Percentiles rank a stretch among this genome's conserved stretches.
phyloP scores from a whole-genome alignment of 2,888 invertebrate species.

The Frankliniella fusca region DNA sequence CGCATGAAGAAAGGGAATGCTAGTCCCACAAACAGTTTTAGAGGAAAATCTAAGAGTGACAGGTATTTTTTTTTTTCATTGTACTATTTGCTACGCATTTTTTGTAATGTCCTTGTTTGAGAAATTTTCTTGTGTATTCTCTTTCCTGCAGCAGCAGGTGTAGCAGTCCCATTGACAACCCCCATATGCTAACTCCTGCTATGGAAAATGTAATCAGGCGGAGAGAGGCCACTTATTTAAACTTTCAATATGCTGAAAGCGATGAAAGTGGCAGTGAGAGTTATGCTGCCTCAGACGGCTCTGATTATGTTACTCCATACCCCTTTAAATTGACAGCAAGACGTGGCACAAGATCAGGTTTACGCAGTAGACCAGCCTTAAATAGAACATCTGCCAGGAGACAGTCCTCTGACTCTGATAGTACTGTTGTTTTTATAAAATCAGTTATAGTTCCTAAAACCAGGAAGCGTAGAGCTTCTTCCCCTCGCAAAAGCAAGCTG shows the following conservation, averaged over 20 bases:
- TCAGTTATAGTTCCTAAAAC: background rate
- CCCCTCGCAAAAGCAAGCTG: background rate
- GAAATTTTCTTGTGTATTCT: background rate
- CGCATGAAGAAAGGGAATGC: constrained; percentile 30
- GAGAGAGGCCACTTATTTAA: constrained; percentile 38
- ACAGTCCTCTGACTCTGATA: background rate
- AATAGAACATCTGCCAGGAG: background rate
- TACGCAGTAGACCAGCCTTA: background rate
- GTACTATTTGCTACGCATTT: background rate
- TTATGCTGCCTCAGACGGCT: background rate
- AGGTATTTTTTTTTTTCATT: constrained; percentile 33
- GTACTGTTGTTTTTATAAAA: background rate
- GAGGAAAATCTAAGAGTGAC: constrained; percentile 34
- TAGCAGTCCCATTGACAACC: constrained; percentile 33
- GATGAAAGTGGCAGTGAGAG: background rate
- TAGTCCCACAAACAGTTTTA: background rate
- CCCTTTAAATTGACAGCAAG: background rate
- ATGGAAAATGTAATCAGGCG: constrained; percentile 35
- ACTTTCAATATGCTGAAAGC: background rate
- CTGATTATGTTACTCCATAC: background rate
- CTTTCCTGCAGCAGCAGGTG: constrained; percentile 32
- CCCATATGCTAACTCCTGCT: constrained; percentile 33
- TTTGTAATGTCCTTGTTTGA: background rate
- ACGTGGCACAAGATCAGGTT: background rate
- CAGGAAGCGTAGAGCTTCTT: background rate